phyloP scores from a whole-genome alignment of 2,113 vertebrate species.

The Steatornis caripensis region DNA sequence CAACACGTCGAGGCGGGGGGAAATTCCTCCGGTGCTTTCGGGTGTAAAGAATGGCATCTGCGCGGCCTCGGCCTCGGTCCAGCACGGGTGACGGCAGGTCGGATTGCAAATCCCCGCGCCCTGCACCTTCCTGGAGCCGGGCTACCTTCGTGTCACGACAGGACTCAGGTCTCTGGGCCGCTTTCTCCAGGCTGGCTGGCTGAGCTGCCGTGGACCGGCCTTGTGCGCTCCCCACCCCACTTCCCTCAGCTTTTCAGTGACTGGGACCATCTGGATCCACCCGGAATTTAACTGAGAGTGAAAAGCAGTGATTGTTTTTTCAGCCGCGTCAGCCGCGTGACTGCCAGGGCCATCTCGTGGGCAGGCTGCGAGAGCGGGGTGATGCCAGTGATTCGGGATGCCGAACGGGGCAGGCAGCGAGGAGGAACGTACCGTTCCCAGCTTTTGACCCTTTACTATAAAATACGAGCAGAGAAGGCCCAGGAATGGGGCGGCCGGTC shows the following conservation, averaged over 20 bases:
- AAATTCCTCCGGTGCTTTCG: conserved; percentile 30
- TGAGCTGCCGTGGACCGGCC: not conserved
- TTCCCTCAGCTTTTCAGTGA: not conserved
- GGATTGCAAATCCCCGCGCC: not conserved
- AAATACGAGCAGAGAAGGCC: not conserved
- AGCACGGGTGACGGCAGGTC: not conserved
- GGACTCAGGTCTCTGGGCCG: no score
- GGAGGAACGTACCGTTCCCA: not conserved
- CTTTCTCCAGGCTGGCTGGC: not conserved
- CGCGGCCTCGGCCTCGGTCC: not conserved
- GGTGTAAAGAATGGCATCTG: not conserved
- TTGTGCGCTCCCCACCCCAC: not conserved
- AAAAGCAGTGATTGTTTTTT: not conserved
- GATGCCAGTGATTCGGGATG: not conserved
- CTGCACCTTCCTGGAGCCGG: not conserved
- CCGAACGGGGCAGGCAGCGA: not conserved
- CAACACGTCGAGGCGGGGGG: not conserved
- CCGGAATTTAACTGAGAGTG: not conserved
- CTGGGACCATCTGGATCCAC: not conserved
- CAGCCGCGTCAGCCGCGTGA: not conserved
- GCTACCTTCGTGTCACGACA: no score
- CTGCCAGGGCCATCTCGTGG: not conserved
- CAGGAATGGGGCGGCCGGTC: accelerated
- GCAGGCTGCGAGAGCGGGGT: not conserved
- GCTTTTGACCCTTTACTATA: not conserved